Conservation (phyloP, 2,797 vertebrate genomes). For the Harpagifer antarcticus region DNA sequence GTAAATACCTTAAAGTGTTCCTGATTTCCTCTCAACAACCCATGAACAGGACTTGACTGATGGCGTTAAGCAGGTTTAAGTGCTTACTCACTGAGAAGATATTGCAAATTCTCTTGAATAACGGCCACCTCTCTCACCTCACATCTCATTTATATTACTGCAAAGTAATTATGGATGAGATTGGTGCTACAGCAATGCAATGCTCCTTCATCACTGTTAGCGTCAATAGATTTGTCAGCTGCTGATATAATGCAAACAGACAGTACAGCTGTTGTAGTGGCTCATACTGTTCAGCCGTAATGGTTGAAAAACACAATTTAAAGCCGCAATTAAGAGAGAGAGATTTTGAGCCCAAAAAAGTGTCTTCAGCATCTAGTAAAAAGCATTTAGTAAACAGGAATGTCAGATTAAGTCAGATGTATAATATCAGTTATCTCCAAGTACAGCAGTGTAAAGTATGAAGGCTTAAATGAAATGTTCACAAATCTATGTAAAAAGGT, state of each 20-base stretch:
- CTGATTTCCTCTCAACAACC: slow-evolving; percentile 8
- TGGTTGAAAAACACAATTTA: neutral
- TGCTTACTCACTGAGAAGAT: neutral
- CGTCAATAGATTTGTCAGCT: slow-evolving; percentile 14
- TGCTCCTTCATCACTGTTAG: slow-evolving; percentile 26
- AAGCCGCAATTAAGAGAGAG: neutral
- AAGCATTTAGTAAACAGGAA: no score
- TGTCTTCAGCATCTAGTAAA: no score
- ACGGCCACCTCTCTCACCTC: slow-evolving; percentile 11
- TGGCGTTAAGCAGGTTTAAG: neutral
- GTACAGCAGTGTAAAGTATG: no score
- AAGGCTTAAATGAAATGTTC: no score
- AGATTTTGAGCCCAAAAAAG: neutral
- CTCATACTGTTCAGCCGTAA: neutral
- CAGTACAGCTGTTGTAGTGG: neutral
- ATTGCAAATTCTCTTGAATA: neutral
- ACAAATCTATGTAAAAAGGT: no score
- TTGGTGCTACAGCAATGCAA: slow-evolving; percentile 35
- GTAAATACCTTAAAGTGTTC: neutral
- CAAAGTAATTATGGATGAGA: slow-evolving; percentile 54
- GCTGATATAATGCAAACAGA: slow-evolving; percentile 42
- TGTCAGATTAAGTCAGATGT: no score
- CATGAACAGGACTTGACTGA: neutral
- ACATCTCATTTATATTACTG: slow-evolving; percentile 34
- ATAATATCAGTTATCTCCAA: no score